Evolutionary conservation across 2,113 vertebrate genomes (phyloP).

Genomic region (Paradoxurus hermaphroditus): DNA sequence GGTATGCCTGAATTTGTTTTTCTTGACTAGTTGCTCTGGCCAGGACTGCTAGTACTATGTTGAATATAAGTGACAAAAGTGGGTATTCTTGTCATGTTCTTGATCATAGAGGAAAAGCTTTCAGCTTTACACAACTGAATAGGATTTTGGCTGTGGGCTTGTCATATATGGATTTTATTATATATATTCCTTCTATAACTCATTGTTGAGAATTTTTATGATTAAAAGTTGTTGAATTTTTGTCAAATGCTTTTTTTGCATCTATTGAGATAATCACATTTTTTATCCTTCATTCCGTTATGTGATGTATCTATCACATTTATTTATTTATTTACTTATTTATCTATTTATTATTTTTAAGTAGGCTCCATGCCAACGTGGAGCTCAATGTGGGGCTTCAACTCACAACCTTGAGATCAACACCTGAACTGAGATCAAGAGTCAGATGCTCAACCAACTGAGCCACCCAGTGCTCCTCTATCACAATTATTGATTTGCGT

Average conservation of each 20-base stretch:
- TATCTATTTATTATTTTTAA: no score
- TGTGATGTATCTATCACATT: neutral
- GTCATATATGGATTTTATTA: neutral
- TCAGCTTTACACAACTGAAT: neutral
- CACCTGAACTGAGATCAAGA: no score
- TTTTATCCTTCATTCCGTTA: neutral
- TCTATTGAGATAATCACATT: neutral
- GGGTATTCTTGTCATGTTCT: neutral
- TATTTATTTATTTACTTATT: no score
- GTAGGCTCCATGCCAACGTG: no score
- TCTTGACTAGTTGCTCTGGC: neutral
- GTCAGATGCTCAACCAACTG: no score
- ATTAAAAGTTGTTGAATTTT: neutral
- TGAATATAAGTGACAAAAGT: neutral
- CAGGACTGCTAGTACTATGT: neutral
- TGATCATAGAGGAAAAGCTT: neutral
- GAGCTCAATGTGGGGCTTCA: no score
- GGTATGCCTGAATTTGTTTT: neutral
- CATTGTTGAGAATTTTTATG: neutral
- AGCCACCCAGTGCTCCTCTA: neutral
- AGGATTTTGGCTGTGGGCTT: neutral
- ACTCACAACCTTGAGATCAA: no score
- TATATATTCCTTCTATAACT: neutral
- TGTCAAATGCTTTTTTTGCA: neutral
- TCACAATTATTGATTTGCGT: neutral